Evolutionary conservation across 92 coral and sea anemone species (phyloP), one percentile per base, ranked within the genome.

Genomic region (Palythoa grandis): DNA sequence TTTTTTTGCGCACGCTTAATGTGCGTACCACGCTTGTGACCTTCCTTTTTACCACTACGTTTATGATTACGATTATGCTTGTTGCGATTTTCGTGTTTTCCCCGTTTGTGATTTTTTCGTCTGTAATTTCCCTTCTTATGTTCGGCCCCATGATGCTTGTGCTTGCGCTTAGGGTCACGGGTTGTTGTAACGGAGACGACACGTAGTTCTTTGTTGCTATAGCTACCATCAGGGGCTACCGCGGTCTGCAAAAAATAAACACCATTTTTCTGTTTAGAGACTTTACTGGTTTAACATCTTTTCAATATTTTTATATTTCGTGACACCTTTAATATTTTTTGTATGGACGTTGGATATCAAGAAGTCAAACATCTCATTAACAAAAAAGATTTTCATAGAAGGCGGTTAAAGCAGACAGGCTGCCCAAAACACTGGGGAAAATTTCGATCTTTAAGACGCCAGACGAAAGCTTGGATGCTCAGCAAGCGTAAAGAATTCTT

Each of bases 71-170:
- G 70, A 40, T n/a, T 61, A 23, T 23, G 72, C 17, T 17, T 78
- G 29, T 60, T 40, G 53, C 22, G 83, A 5, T 67, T 11, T 56
- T 8, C 9, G 15, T 58, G 68, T 23, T 60, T 23, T 1, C 70
- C 53, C 23, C 25, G 57, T 39, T 78, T 78, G 72, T 20, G 39
- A 22, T 40, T n/a, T 11, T 39, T 61, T 14, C 57, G 29, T 40
- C 48, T 60, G 39, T 61, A 50, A 0, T 78, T 60, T 60, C 54
- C 19, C 83, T 69, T 47, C 53, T 78, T 60, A 11, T 61, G 83
- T 60, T 78, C 35, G 35, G 35, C 11, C 56, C 52, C 37, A 15
- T 61, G 70, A 7, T 40, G 50, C n/a, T 7, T 43, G 53, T 7
- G 78, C 2, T 48, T 22, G 60, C 2, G 23, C 16, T 60, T 50